phyloP scores from a whole-genome alignment of 2,888 invertebrate genomes.

The Rhorus exstirpatorius region DNA sequence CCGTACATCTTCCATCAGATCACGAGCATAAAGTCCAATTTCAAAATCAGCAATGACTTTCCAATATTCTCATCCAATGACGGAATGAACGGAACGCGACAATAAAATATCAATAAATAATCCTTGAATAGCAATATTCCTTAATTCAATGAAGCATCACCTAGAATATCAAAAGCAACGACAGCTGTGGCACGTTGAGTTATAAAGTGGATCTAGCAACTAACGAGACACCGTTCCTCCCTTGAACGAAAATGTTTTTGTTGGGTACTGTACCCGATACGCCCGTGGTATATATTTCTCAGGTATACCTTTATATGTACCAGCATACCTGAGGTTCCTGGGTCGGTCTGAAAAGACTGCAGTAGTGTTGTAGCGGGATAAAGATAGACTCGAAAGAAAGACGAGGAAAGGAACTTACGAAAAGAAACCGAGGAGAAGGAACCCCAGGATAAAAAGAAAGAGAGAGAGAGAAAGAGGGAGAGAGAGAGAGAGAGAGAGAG shows the following conservation, averaged over 20 bases:
- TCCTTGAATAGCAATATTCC: slow-evolving; percentile 8
- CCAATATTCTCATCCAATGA: slow-evolving; percentile 17
- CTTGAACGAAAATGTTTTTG: slow-evolving; percentile 40
- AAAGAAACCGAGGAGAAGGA: slow-evolving; percentile 11
- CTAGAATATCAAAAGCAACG: slow-evolving; percentile 43
- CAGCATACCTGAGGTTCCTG: slow-evolving; percentile 50
- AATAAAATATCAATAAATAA: slow-evolving; percentile 33
- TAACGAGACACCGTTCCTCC: background rate
- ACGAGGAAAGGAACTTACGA: slow-evolving; percentile 31
- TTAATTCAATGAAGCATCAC: slow-evolving; percentile 54
- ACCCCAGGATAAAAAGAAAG: slow-evolving; percentile 13
- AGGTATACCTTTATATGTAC: slow-evolving; percentile 20
- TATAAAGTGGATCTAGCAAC: background rate
- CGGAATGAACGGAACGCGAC: slow-evolving; percentile 17
- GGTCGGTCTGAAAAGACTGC: slow-evolving; percentile 29
- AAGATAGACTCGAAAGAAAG: slow-evolving; percentile 40
- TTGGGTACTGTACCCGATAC: slow-evolving; percentile 52
- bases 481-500: slow-evolving; percentile 70
- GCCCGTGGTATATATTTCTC: slow-evolving; percentile 22
- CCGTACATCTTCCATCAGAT: background rate
- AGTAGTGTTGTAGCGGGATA: slow-evolving; percentile 22
- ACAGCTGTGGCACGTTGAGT: slow-evolving; percentile 49
- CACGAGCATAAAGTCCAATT: background rate
- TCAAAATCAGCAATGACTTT: background rate
- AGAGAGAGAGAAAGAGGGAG: slow-evolving; percentile 72